Evolutionary conservation across 2,113 vertebrate genomes (phyloP).

Genomic region (Stomatorhinus ivindoensis): DNA sequence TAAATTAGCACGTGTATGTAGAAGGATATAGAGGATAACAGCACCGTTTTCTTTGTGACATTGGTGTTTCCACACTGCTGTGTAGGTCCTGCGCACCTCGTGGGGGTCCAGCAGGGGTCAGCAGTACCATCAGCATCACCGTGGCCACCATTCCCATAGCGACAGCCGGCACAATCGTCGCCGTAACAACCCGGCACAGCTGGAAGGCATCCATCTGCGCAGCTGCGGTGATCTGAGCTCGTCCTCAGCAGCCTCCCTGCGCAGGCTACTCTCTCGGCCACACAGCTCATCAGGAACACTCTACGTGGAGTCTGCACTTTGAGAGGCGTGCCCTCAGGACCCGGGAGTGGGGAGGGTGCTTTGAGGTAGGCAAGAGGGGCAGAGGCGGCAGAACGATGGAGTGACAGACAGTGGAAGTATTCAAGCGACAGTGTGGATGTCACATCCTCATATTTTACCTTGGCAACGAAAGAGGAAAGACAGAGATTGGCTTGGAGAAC

Average conservation of each 20-base stretch:
- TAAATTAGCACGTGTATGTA: background rate
- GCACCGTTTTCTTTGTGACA: background rate
- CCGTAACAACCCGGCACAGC: slow-evolving; percentile 37
- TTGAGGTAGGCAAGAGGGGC: background rate
- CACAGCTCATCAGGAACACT: slow-evolving; percentile 72
- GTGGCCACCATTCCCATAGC: slow-evolving; percentile 61
- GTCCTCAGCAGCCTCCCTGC: slow-evolving; percentile 68
- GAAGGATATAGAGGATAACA: background rate
- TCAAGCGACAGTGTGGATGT: background rate
- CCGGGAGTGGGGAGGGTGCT: background rate
- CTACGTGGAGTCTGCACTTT: slow-evolving; percentile 73
- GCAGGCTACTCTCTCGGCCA: slow-evolving; percentile 64
- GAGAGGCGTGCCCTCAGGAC: background rate
- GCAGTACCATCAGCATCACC: slow-evolving; percentile 47
- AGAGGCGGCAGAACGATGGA: background rate
- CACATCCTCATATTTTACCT: background rate
- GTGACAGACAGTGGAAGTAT: background rate
- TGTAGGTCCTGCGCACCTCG: slow-evolving; percentile 63
- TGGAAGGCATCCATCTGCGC: slow-evolving; percentile 78
- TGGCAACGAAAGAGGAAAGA: background rate
- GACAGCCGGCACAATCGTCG: slow-evolving; percentile 58
- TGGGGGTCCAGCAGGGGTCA: slow-evolving; percentile 52
- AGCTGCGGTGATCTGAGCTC: slow-evolving; percentile 92
- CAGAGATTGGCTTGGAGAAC: background rate
- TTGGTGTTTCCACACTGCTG: background rate